Base-by-base conservation (phyloP, 2,888 invertebrate genomes). In the Meteorus colon region DNA sequence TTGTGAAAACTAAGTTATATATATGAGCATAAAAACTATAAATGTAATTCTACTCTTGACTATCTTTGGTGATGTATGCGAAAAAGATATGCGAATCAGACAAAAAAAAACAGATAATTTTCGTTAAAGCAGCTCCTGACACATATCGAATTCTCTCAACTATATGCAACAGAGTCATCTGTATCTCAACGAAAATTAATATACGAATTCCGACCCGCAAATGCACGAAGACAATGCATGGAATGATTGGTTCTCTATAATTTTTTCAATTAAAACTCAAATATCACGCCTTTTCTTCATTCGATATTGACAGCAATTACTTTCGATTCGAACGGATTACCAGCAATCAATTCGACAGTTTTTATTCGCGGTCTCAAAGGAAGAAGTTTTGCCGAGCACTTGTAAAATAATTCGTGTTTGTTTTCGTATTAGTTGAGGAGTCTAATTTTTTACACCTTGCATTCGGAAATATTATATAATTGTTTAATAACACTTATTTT, bases 51-150 rank as follows among this genome's bases (percentile, higher is more conserved):
- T 77, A 79, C 48, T 77, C 65, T 55, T 73, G 74, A 68, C 37
- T 80, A 76, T 80, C 81, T 81, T 81, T 80, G 80, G 81, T 80
- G 62, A 62, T 69, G 29, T 68, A 63, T 75, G 24, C 60, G 68
- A 79, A 75, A 76, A 63, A 29, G n/a, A 41, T 55, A 34, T 73
- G 14, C 37, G 48, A 70, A 74, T 55, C 4, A 1, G 41, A 41
- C 2, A 51, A 55, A 45, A 45, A 70, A 4, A 14, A 63, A 16
- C 6, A 34, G 10, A 12, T 70, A 55, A 55, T 59, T 70, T 70
- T 51, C 31, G 19, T 55, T 71, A 16, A 6, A 31, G 16, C 29
- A 24, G 2, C 59, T 27, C 27, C 19, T 24, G 8, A 19, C 4
- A 24, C 8, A 14, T 4, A 60, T 24, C 4, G 10, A 48, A 48